phyloP scores from a whole-genome alignment of 2,113 vertebrate genomes.

The Gavialis gangeticus region DNA sequence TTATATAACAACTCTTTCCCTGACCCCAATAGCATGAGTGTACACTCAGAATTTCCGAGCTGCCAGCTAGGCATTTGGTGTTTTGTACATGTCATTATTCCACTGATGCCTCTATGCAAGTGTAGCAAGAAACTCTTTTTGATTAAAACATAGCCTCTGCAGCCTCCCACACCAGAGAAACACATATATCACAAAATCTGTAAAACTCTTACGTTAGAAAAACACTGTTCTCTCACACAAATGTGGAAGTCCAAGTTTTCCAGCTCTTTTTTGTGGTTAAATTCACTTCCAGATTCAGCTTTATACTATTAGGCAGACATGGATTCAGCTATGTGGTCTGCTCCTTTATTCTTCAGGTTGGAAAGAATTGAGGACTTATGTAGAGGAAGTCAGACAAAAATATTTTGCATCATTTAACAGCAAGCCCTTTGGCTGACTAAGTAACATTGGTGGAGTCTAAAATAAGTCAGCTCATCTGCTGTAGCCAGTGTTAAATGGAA shows the following conservation, averaged over 20 bases:
- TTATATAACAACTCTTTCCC: not conserved
- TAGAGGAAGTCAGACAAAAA: not conserved
- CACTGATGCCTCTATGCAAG: not conserved
- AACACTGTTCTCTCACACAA: no score
- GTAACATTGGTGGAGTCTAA: conserved; percentile 5
- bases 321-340: conserved; percentile 1
- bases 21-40: not conserved
- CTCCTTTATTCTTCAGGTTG: not conserved
- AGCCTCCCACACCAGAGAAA: no score
- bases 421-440: conserved; percentile 3
- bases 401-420: conserved; percentile 44
- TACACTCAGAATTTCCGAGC: not conserved
- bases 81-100: not conserved
- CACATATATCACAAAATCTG: no score
- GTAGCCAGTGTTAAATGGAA: conserved; percentile 12
- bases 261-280: not conserved
- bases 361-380: not conserved
- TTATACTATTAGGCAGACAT: not conserved
- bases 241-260: no score
- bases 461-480: conserved; percentile 40
- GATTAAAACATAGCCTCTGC: not conserved
- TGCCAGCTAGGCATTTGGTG: not conserved
- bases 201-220: no score
- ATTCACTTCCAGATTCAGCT: not conserved
- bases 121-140: not conserved